Percentiles rank a stretch among this genome's conserved stretches.
phyloP scores from a whole-genome alignment of 2,888 invertebrate species.

The Caenorhabditis uteleia region DNA sequence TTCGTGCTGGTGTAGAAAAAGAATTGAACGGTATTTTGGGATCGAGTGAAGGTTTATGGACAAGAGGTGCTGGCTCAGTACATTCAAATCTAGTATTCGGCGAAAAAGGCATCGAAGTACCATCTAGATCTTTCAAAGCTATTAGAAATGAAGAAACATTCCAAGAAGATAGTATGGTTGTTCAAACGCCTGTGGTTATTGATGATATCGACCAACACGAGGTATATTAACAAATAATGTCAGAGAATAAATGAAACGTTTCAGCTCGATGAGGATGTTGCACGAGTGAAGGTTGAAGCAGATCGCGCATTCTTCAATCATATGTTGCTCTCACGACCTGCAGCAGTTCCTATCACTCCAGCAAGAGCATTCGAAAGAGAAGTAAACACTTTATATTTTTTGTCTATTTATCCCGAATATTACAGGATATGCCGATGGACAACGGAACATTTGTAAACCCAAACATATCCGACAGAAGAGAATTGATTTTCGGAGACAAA shows the following conservation, averaged over 20 bases:
- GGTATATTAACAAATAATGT: neutral
- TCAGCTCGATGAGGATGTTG: constrained; percentile 39
- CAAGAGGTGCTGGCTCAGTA: constrained; percentile 3
- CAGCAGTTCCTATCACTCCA: constrained; percentile 35
- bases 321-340: constrained; percentile 51
- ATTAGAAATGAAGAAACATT: constrained; percentile 12
- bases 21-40: constrained; percentile 22
- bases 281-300: constrained; percentile 56
- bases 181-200: constrained; percentile 8
- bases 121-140: constrained; percentile 2
- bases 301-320: constrained; percentile 67
- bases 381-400: too few relatives aligned
- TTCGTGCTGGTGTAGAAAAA: constrained; percentile 22
- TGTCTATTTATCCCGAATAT: too few relatives aligned
- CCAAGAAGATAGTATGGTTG: constrained; percentile 14
- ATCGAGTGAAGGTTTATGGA: constrained; percentile 22
- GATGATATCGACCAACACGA: constrained; percentile 32
- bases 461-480: constrained; percentile 33
- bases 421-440: constrained; percentile 10
- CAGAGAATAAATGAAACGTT: neutral
- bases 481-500: constrained; percentile 49
- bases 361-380: constrained; percentile 27
- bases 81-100: constrained; percentile 28
- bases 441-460: constrained; percentile 30
- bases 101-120: constrained; percentile 22